phyloP scores from a whole-genome alignment of 2,797 vertebrate genomes.

The Lindbergichthys nudifrons region DNA sequence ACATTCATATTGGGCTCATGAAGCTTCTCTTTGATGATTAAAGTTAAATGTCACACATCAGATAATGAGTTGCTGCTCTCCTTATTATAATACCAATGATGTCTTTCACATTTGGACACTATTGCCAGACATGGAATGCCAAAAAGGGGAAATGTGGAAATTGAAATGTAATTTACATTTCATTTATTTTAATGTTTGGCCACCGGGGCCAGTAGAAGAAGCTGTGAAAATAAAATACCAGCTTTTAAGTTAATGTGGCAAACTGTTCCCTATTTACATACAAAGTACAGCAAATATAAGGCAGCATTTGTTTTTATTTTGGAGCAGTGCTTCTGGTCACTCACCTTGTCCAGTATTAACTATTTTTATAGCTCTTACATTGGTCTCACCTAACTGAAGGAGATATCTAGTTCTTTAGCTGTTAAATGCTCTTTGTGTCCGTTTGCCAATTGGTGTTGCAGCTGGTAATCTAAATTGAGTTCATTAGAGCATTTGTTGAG shows the following conservation, averaged over 20 bases:
- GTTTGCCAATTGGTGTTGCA: background rate
- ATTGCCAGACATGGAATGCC: no score
- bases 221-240: background rate
- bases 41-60: background rate
- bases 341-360: background rate
- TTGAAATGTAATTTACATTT: background rate
- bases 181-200: background rate
- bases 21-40: background rate
- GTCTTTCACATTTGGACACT: background rate
- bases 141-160: background rate
- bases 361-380: background rate
- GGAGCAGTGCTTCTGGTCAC: background rate
- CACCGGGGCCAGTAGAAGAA: background rate
- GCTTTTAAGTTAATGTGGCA: background rate
- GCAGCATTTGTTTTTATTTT: background rate
- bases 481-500: background rate
- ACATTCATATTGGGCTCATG: no score
- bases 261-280: background rate
- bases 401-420: background rate
- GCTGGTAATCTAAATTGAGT: background rate
- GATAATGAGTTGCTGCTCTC: background rate
- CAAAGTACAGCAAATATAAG: background rate
- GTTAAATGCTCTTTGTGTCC: background rate
- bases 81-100: background rate
- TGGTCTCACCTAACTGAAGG: background rate